A percentile compares a stretch with the other conserved stretches of the same genome.
Evolutionary conservation across 2,888 invertebrate genomes (phyloP).

Genomic region (Masnerella sp.): DNA sequence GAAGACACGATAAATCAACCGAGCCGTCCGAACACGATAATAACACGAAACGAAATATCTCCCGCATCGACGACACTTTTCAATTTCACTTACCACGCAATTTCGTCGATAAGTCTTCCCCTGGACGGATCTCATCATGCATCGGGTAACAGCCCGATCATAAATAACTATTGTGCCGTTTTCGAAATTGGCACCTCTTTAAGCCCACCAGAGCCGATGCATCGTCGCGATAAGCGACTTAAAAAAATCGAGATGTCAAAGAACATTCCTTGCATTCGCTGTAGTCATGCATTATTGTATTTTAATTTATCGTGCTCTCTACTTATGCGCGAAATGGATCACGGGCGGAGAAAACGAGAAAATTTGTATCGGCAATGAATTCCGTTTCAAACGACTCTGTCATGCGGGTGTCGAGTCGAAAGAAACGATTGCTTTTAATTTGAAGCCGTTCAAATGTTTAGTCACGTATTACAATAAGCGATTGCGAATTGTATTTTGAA

Average conservation of each 20-base stretch:
- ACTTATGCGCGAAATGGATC: constrained; percentile 8
- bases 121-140: constrained; percentile 25
- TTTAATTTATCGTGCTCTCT: constrained; percentile 33
- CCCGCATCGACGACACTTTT: constrained; percentile 43
- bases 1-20: constrained; percentile 42
- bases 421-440: constrained; percentile 12
- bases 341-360: constrained; percentile 24
- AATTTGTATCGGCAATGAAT: constrained; percentile 23
- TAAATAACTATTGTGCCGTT: constrained; percentile 49
- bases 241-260: constrained; percentile 35
- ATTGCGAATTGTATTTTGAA: constrained; percentile 33
- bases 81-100: constrained; percentile 49
- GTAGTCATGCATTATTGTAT: constrained; percentile 35
- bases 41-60: constrained; percentile 40
- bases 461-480: constrained; percentile 39
- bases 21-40: constrained; percentile 24
- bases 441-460: constrained; percentile 27
- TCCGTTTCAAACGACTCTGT: constrained; percentile 16
- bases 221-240: constrained; percentile 33
- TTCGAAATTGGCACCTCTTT: constrained; percentile 49
- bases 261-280: constrained; percentile 19
- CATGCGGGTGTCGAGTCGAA: constrained; percentile 21
- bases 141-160: constrained; percentile 4
- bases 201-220: constrained; percentile 14
- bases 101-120: constrained; percentile 46